Base-by-base conservation (phyloP, 2,797 vertebrate species). In the Rhinophrynus dorsalis region DNA sequence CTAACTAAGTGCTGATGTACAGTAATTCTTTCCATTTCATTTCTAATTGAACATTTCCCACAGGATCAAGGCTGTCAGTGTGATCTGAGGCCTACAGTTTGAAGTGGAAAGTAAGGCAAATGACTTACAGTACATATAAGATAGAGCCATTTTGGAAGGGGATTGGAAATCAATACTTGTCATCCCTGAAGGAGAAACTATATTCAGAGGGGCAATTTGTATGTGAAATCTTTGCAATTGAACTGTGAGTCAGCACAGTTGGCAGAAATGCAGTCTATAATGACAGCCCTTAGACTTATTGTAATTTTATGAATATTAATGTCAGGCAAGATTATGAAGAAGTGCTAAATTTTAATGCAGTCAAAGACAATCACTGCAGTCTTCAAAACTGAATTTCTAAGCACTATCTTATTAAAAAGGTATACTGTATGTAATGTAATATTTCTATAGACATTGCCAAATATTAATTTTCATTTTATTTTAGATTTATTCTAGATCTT, bases 131-230 rank as follows among this genome's bases (percentile, higher is more conserved):
- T 65, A 71, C 32, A 74, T 30, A 30, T 9, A 80, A 79, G 84
- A 90, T 81, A 81, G 78, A 86, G 81, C 80, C 79, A 74, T 89
- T 86, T 86, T 74, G 75, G 75, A 80, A 74, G 66, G 40, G 79
- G 84, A 86, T 80, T 83, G 82, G 80, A 87, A 91, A 89, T 91
- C 90, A 86, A 84, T 91, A 85, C 73, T 79, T 87, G 85, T 84
- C 81, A 82, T 85, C 75, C 72, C 72, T 61, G 67, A 30, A 26
- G 50, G 29, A 67, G 69, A 57, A 65, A 78, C 73, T 82, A 83
- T 80, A 81, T 85, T 83, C 75, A 80, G 75, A 74, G 76, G 76
- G 67, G 77, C 74, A 79, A 81, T 88, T 88, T 86, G 82, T 84
- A 76, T 76, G 76, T 69, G 76, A 81, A 75, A 82, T 86, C 69